Evolutionary conservation across 1,140 invertebrate species (phyloP).

Genomic region (Drosophila repletoides): DNA sequence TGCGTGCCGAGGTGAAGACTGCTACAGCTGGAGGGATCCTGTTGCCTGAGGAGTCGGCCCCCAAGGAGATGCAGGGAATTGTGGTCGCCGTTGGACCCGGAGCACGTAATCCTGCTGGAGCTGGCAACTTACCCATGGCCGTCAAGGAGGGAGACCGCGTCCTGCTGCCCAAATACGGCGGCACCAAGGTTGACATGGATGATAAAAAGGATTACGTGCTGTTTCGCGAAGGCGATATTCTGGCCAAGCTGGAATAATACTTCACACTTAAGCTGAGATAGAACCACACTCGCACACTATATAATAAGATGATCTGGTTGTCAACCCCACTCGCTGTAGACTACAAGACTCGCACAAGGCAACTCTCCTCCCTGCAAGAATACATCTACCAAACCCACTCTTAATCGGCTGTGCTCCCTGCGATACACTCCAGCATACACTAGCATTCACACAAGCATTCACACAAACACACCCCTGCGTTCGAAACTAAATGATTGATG

Average conservation of each 20-base stretch:
- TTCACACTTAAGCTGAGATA: not conserved
- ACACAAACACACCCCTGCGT: slow-evolving; percentile 40
- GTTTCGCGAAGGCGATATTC: slow-evolving; percentile 97
- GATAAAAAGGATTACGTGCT: slow-evolving; percentile 95
- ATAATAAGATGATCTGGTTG: too few relatives aligned
- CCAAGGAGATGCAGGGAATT: slow-evolving; percentile 96
- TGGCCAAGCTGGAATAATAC: slow-evolving; percentile 91
- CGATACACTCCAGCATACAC: not conserved
- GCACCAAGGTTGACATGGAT: slow-evolving; percentile 93
- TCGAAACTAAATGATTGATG: slow-evolving; percentile 75
- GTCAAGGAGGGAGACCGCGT: slow-evolving; percentile 97
- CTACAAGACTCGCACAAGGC: too few relatives aligned
- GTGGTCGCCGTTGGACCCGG: slow-evolving; percentile 98
- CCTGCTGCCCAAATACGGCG: slow-evolving; percentile 98
- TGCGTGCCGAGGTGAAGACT: slow-evolving; percentile 94
- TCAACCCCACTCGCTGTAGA: too few relatives aligned
- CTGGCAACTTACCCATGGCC: slow-evolving; percentile 89
- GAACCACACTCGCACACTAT: not conserved
- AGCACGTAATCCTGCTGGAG: slow-evolving; percentile 92
- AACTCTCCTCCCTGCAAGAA: too few relatives aligned
- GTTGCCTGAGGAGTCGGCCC: slow-evolving; percentile 97
- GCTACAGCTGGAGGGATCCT: slow-evolving; percentile 99
- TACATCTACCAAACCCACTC: not conserved
- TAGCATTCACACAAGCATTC: not conserved
- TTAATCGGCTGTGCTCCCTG: too few relatives aligned